These are phyloP conservation scores for Aplysia californica DNA, from an alignment of 1,140 invertebrate genomes.

Conservation along the genomic window DNA sequence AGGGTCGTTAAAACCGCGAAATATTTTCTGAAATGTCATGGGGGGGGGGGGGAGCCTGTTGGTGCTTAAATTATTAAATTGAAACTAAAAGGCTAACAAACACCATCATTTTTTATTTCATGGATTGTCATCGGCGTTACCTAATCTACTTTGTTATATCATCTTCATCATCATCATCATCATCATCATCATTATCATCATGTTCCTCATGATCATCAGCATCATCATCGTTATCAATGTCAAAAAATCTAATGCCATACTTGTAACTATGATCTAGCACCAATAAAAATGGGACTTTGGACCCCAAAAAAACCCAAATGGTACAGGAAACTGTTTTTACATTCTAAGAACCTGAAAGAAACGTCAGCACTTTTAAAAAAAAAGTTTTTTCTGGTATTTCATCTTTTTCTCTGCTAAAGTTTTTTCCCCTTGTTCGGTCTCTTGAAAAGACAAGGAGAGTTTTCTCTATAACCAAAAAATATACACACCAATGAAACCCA, in stretches of 20 bases:
- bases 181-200: constrained; percentile 16
- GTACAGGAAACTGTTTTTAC: neutral
- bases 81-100: too few relatives aligned
- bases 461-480: too few relatives aligned
- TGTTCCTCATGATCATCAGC: constrained; percentile 6
- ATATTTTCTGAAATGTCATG: too few relatives aligned
- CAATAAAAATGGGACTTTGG: neutral
- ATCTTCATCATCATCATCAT: neutral
- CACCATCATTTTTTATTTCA: neutral
- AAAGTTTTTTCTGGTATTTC: neutral
- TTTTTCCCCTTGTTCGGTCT: too few relatives aligned
- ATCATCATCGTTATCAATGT: constrained; percentile 2
- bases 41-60: too few relatives aligned
- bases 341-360: too few relatives aligned
- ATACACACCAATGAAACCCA: too few relatives aligned
- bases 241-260: neutral
- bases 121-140: neutral
- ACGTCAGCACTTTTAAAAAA: too few relatives aligned
- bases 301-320: neutral
- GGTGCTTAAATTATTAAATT: too few relatives aligned
- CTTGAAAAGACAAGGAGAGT: too few relatives aligned
- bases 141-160: neutral
- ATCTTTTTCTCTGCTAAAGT: constrained; percentile 7
- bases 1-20: too few relatives aligned
- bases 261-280: neutral